Base-by-base conservation (phyloP, 2,113 vertebrate species). In the Brienomyrus brachyistius region DNA sequence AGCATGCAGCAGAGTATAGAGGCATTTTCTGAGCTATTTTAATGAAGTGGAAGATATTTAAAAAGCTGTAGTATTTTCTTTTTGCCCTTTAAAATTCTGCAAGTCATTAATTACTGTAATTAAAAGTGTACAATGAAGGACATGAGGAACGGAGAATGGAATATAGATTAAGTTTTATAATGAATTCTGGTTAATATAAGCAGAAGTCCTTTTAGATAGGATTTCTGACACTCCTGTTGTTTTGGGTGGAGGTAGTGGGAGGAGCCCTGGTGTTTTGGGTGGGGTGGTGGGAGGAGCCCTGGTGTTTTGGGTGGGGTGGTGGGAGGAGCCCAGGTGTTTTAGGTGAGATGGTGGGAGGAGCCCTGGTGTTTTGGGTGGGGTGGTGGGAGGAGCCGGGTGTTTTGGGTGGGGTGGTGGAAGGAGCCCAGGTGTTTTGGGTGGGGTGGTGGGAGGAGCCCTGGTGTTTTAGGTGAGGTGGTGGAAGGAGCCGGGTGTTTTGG, bases 81-180 rank as follows among this genome's bases (percentile, higher is more conserved):
- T 86, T 54, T 87, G 51, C 50, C 51, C 85, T 87, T 87, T 87
- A 87, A 87, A 87, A 56, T 87, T 56, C 31, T 19, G 51, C 51
- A 87, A 87, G 85, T 87, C 85, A 87, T 87, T 87, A 56, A 54
- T 87, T 40, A 87, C 40, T 87, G 51, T 87, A 87, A 87, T 87
- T 87, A 87, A 54, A 87, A 54, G 51, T 35, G 45, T 27, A 87
- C 50, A 87, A 87, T 35, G 27, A 52, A 54, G 51, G 50, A 15
- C 48, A 87, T 7, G 5, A 31, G 51, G 50, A 87, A 35, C 2
- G 15, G 13, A 35, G 51, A 87, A 56, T 54, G 85, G 51, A 87
- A 87, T 87, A 87, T 54, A 54, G 47, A 48, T 86, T 85, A 86
- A 31, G 13, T 56, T 87, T 40, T 27, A 56, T 31, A 50, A 27